Conservation (phyloP, 92 coral and sea anemone species). For the Epizoanthus rinbou region DNA sequence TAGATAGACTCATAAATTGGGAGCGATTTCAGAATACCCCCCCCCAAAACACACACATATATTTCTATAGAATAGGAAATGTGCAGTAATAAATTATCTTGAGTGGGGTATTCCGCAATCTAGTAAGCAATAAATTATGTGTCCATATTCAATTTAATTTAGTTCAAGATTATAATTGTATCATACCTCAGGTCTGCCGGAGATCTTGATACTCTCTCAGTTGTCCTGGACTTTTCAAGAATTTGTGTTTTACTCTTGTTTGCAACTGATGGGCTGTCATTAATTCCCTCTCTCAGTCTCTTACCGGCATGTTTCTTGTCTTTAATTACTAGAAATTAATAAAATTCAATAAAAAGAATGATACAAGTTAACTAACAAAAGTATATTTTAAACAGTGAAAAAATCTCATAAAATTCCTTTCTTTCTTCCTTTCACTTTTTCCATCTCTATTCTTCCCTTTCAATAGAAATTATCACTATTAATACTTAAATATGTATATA, state of each 20-base stretch:
- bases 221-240: background rate
- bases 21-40: too few species aligned
- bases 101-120: too few species aligned
- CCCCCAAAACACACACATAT: too few species aligned
- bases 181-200: conserved; percentile 34
- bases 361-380: background rate
- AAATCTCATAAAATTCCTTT: background rate
- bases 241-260: conserved; percentile 45
- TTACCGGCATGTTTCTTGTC: conserved; percentile 48
- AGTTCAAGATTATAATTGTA: background rate
- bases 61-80: too few species aligned
- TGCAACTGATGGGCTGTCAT: conserved; percentile 46
- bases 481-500: too few species aligned
- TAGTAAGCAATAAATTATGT: too few species aligned
- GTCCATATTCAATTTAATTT: too few species aligned
- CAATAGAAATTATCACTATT: too few species aligned
- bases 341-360: background rate
- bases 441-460: background rate
- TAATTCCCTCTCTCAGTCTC: conserved; percentile 49
- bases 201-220: background rate
- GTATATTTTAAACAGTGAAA: background rate
- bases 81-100: too few species aligned
- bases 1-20: too few species aligned
- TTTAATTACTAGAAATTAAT: background rate
- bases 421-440: background rate